Evolutionary conservation across 2,113 vertebrate genomes (phyloP).

Genomic region (Ciconia boyciana): DNA sequence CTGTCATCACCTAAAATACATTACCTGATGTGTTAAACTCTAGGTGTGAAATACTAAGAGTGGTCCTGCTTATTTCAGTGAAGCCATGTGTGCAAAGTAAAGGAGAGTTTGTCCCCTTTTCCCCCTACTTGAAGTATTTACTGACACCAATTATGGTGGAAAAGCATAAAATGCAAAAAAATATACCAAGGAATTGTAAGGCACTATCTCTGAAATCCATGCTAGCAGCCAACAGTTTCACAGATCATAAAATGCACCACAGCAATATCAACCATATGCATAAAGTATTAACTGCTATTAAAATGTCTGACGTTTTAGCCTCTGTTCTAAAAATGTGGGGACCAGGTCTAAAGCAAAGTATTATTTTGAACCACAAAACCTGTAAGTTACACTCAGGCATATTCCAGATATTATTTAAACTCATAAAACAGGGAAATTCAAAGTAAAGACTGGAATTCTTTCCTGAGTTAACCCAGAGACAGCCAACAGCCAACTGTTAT

Average conservation of each 20-base stretch:
- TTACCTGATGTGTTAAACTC: background rate
- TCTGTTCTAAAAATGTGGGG: background rate
- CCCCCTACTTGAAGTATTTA: background rate
- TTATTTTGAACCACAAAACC: slow-evolving; percentile 5
- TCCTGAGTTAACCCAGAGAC: background rate
- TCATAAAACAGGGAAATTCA: slow-evolving; percentile 5
- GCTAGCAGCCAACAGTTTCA: slow-evolving; percentile 25
- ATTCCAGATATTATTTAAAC: slow-evolving; percentile 22
- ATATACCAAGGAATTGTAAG: background rate
- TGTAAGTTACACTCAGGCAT: background rate
- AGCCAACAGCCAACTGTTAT: background rate
- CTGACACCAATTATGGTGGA: background rate
- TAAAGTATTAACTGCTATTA: slow-evolving; percentile 33
- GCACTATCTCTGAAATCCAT: background rate
- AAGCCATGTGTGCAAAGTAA: background rate
- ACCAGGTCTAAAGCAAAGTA: background rate
- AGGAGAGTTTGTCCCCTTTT: background rate
- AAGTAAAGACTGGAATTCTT: background rate
- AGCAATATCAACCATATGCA: background rate
- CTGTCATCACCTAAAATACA: background rate
- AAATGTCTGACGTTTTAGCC: slow-evolving; percentile 29
- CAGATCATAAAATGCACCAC: slow-evolving; percentile 40
- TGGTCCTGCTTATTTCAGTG: background rate
- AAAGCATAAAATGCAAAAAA: background rate
- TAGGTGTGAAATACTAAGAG: background rate